Evolutionary conservation across 2,113 vertebrate species (phyloP).

Genomic region (Pungitius pungitius): DNA sequence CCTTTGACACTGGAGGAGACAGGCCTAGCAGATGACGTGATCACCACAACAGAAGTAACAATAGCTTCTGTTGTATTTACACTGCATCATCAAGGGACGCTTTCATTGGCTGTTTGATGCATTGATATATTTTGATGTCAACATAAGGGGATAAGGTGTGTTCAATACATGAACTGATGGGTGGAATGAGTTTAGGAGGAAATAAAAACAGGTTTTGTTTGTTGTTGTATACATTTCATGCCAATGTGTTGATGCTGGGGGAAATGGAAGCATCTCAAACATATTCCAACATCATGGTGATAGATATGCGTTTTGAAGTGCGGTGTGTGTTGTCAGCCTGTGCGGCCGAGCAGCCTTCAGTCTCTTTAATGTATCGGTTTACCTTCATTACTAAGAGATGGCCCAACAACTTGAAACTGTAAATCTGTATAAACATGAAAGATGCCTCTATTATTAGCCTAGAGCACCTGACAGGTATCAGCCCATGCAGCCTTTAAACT

Average conservation of each 20-base stretch:
- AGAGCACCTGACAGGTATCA: slow-evolving; percentile 20
- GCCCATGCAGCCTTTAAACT: slow-evolving; percentile 12
- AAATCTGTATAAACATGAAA: slow-evolving; percentile 4
- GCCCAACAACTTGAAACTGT: slow-evolving; percentile 3
- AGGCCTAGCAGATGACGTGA: slow-evolving; percentile 63
- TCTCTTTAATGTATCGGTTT: slow-evolving; percentile 11
- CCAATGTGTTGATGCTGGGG: background rate
- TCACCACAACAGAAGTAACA: slow-evolving; percentile 40
- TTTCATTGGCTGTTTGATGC: background rate
- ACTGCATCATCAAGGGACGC: slow-evolving; percentile 4
- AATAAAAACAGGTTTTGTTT: background rate
- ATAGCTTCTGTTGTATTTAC: background rate
- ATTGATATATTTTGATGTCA: background rate
- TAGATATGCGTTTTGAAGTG: background rate
- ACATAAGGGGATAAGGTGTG: background rate
- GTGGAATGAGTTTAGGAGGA: background rate
- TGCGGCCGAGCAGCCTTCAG: slow-evolving; percentile 6
- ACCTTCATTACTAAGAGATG: slow-evolving; percentile 3
- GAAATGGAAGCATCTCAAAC: background rate
- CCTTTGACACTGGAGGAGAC: slow-evolving; percentile 49
- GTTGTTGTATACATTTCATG: background rate
- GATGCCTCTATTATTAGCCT: background rate
- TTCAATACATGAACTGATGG: background rate
- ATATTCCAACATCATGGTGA: background rate
- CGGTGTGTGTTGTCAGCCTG: background rate